phyloP scores from a whole-genome alignment of 1,140 invertebrate genomes.

The Cotesia vestalis region DNA sequence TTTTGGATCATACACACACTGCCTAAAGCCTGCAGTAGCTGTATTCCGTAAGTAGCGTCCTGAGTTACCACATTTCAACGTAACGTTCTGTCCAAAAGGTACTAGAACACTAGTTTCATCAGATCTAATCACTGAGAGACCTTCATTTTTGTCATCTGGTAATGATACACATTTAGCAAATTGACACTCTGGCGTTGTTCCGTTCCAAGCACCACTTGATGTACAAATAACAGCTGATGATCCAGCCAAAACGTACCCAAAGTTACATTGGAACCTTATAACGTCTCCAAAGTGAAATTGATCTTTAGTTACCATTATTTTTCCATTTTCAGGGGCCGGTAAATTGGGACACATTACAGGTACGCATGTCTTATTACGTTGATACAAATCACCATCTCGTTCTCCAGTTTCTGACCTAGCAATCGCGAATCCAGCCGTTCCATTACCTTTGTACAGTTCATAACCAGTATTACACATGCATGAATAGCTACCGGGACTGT shows the following conservation, averaged over 20 bases:
- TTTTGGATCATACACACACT: slow-evolving; percentile 96
- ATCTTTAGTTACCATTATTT: slow-evolving; percentile 82
- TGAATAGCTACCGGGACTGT: slow-evolving; percentile 84
- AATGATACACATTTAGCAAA: slow-evolving; percentile 91
- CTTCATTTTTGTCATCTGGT: slow-evolving; percentile 88
- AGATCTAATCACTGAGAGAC: slow-evolving; percentile 77
- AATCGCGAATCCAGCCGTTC: slow-evolving; percentile 89
- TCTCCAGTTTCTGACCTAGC: slow-evolving; percentile 85
- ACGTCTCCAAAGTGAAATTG: slow-evolving; percentile 91
- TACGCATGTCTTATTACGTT: slow-evolving; percentile 95
- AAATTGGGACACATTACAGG: slow-evolving; percentile 88
- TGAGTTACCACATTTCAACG: slow-evolving; percentile 79
- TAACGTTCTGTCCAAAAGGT: slow-evolving; percentile 90
- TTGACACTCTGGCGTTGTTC: slow-evolving; percentile 90
- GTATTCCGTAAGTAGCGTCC: slow-evolving; percentile 83
- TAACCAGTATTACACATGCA: slow-evolving; percentile 93
- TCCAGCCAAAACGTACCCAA: slow-evolving; percentile 92
- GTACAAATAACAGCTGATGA: slow-evolving; percentile 85
- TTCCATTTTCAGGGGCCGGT: slow-evolving; percentile 86
- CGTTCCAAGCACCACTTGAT: slow-evolving; percentile 92
- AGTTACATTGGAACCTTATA: slow-evolving; percentile 92
- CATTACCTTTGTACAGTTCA: slow-evolving; percentile 88
- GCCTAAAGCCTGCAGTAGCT: slow-evolving; percentile 83
- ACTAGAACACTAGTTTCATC: slow-evolving; percentile 84
- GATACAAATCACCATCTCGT: slow-evolving; percentile 86